These are phyloP conservation scores for Microplitis deprimator DNA, from an alignment of 2,888 invertebrate genomes.

Conservation along the genomic window DNA sequence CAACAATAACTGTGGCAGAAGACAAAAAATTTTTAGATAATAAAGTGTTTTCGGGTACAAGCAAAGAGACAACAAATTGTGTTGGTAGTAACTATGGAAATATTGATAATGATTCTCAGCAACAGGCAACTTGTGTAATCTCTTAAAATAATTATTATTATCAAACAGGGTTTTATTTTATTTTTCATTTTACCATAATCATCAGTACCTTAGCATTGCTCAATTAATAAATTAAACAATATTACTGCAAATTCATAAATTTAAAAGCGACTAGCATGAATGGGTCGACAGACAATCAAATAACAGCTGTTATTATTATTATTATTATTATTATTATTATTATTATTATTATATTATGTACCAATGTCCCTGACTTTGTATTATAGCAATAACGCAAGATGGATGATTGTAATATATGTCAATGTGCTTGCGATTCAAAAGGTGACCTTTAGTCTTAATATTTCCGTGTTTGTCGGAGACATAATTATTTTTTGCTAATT, in stretches of 20 bases:
- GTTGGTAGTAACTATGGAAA: constrained; percentile 60
- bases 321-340: background rate
- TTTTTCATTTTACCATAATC: background rate
- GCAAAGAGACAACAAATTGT: constrained; percentile 57
- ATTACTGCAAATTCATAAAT: background rate
- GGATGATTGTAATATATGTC: background rate
- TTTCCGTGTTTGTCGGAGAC: constrained; percentile 16
- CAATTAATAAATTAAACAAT: constrained; percentile 38
- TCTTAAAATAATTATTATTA: constrained; percentile 53
- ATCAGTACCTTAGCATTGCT: constrained; percentile 40
- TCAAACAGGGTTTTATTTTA: background rate
- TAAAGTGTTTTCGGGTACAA: constrained; percentile 57
- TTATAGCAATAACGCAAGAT: constrained; percentile 31
- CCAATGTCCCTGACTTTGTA: constrained; percentile 34
- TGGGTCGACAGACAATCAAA: background rate
- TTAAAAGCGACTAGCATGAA: background rate
- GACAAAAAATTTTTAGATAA: constrained; percentile 54
- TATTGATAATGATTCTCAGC: constrained; percentile 54
- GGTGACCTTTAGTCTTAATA: constrained; percentile 21
- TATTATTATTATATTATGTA: background rate
- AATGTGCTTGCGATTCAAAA: constrained; percentile 15
- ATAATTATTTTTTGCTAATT: background rate
- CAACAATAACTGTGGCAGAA: no score
- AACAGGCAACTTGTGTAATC: constrained; percentile 59
- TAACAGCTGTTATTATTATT: background rate